Conservation (phyloP, 2,888 invertebrate genomes). For the Trisateles emortualis region DNA sequence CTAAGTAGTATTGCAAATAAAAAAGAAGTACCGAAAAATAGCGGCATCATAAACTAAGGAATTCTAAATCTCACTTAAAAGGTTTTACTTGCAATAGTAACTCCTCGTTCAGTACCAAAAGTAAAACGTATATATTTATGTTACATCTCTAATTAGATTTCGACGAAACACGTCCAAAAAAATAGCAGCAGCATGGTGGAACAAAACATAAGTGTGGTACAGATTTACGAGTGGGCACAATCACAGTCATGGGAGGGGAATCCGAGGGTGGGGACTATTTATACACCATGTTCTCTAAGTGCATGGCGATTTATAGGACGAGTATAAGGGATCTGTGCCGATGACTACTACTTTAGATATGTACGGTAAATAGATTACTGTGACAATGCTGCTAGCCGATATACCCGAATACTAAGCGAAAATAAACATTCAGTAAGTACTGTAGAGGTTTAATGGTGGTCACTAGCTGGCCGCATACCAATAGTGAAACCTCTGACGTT, state of each 20-base stretch:
- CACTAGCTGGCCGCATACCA: no score
- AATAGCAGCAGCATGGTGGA: constrained; percentile 41
- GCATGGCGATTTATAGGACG: constrained; percentile 46
- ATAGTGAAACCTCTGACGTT: no score
- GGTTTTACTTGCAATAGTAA: no score
- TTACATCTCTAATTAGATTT: constrained; percentile 50
- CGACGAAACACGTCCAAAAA: constrained; percentile 34
- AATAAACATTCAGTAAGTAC: no score
- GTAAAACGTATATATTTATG: constrained; percentile 24
- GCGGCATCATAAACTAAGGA: no score
- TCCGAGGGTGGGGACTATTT: constrained; percentile 66
- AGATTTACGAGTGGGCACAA: constrained; percentile 53
- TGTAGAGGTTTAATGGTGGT: no score
- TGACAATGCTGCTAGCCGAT: constrained; percentile 2
- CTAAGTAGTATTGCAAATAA: no score
- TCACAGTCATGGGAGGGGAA: constrained; percentile 59
- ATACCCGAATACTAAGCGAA: no score
- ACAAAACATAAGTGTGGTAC: constrained; percentile 36
- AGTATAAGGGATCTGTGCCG: constrained; percentile 32
- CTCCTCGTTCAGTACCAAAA: background rate
- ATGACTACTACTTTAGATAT: constrained; percentile 12
- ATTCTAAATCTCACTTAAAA: no score
- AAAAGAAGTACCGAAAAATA: no score
- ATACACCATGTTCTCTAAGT: constrained; percentile 52
- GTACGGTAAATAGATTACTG: constrained; percentile 25